phyloP scores from a whole-genome alignment of 2,797 vertebrate genomes.

The Capromys pilorides region DNA sequence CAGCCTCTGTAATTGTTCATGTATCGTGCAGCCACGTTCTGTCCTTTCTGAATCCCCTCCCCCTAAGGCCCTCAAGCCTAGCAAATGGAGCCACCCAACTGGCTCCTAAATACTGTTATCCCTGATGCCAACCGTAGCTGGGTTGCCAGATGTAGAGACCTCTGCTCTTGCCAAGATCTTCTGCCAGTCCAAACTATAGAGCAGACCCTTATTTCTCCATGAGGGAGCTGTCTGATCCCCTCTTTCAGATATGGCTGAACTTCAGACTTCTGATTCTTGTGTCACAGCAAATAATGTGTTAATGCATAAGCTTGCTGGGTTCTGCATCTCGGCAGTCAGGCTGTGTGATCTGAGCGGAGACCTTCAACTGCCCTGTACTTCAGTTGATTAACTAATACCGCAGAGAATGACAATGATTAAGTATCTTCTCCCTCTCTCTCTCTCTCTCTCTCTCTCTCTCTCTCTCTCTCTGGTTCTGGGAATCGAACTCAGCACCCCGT shows the following conservation, averaged over 20 bases:
- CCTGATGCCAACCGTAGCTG: background rate
- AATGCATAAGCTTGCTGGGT: background rate
- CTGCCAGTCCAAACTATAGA: background rate
- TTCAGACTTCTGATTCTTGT: background rate
- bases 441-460: too few species aligned
- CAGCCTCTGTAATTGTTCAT: background rate
- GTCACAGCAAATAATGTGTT: too few species aligned
- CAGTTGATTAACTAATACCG: background rate
- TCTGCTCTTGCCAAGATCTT: background rate
- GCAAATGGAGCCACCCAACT: background rate
- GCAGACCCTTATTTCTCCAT: background rate
- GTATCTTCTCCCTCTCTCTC: too few species aligned
- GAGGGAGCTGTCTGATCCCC: too few species aligned
- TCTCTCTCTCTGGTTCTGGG: too few species aligned
- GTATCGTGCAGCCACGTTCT: background rate
- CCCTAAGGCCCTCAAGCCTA: background rate
- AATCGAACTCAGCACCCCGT: too few species aligned
- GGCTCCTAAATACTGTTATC: background rate
- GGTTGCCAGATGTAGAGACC: background rate
- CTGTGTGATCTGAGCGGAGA: background rate
- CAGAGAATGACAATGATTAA: background rate
- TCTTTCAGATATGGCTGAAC: background rate
- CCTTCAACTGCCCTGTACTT: background rate
- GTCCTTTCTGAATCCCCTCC: background rate
- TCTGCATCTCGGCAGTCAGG: background rate